These are phyloP conservation scores for Staurois parvus DNA, from an alignment of 2,797 vertebrate species.

Conservation along the genomic window DNA sequence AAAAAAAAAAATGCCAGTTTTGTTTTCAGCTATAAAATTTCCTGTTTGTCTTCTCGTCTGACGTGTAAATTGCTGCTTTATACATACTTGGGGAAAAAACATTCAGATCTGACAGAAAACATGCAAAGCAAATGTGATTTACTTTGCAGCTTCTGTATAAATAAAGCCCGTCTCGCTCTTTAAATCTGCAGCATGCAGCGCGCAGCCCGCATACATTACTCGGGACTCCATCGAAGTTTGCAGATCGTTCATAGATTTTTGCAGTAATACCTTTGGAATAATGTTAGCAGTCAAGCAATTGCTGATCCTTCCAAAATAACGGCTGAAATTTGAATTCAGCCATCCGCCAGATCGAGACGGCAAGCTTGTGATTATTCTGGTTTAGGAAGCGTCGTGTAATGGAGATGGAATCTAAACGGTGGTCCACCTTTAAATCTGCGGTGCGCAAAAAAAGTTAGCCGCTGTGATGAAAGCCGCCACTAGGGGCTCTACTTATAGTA, in stretches of 20 bases:
- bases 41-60: too few relatives aligned
- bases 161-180: not conserved
- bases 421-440: not conserved
- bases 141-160: too few relatives aligned
- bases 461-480: too few relatives aligned
- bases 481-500: too few relatives aligned
- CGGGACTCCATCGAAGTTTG: slow-evolving; percentile 1
- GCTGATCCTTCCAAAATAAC: slow-evolving; percentile 30
- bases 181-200: not conserved
- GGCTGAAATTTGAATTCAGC: slow-evolving; percentile 4
- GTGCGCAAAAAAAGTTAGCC: too few relatives aligned
- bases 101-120: too few relatives aligned
- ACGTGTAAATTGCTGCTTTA: too few relatives aligned
- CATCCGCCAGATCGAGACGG: not conserved
- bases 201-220: slow-evolving; percentile 2
- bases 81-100: too few relatives aligned
- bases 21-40: too few relatives aligned
- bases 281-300: slow-evolving; percentile 16
- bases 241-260: slow-evolving; percentile 18
- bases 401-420: not conserved
- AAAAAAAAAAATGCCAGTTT: too few relatives aligned
- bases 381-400: slow-evolving; percentile 5
- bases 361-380: not conserved
- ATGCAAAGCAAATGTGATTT: too few relatives aligned
- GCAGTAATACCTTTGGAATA: slow-evolving; percentile 19